phyloP scores from a whole-genome alignment of 2,888 invertebrate species.

The Sesia bembeciformis region DNA sequence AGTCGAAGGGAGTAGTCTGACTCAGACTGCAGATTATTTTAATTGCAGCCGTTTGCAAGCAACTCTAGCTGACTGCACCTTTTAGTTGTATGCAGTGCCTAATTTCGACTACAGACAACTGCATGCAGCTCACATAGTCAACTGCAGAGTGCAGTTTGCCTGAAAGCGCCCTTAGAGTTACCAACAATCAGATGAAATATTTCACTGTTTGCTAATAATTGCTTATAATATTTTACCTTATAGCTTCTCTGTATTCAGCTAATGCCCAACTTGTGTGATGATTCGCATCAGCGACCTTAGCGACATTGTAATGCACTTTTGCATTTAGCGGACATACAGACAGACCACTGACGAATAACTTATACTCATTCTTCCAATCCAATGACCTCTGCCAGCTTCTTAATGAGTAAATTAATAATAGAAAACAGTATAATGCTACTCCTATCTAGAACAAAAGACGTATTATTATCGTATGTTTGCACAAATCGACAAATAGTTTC shows the following conservation, averaged over 20 bases:
- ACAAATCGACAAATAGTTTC: no score
- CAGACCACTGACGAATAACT: constrained; percentile 86
- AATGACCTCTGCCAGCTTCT: constrained; percentile 78
- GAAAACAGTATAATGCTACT: constrained; percentile 10
- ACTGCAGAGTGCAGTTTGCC: no score
- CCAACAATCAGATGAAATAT: not conserved
- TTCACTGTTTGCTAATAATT: not conserved
- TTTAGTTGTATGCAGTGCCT: no score
- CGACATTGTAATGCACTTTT: constrained; percentile 95
- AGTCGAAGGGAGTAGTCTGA: no score
- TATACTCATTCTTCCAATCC: constrained; percentile 88
- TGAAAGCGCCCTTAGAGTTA: no score
- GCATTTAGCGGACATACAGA: constrained; percentile 94
- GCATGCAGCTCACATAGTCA: no score
- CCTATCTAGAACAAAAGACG: constrained; percentile 26
- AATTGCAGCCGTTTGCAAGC: no score
- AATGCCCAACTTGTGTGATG: constrained; percentile 81
- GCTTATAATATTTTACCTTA: constrained; percentile 66
- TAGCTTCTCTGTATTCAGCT: constrained; percentile 83
- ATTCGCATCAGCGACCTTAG: constrained; percentile 87
- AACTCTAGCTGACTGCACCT: no score
- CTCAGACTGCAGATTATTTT: no score
- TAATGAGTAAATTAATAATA: constrained; percentile 24
- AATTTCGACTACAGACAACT: no score
- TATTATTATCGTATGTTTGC: no score